Percentiles rank a stretch among this genome's conserved stretches.
Evolutionary conservation across 2,797 vertebrate genomes (phyloP).

Genomic region (Sphenopsis melanotis): DNA sequence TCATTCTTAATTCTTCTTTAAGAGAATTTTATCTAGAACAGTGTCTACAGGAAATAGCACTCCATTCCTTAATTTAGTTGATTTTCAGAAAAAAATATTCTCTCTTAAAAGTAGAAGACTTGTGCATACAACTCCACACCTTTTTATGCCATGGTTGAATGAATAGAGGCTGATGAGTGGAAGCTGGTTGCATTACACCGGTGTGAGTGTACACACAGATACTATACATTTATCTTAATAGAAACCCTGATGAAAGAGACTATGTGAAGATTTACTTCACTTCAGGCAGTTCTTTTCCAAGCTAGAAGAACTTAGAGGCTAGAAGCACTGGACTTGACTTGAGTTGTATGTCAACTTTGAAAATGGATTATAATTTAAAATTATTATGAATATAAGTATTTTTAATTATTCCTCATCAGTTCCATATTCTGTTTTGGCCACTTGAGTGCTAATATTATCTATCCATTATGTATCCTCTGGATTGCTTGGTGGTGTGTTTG

Average conservation of each 20-base stretch:
- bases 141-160: background rate
- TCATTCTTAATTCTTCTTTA: background rate
- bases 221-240: fast-evolving
- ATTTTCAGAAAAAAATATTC: background rate
- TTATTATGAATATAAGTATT: background rate
- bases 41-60: background rate
- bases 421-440: background rate
- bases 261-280: background rate
- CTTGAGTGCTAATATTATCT: background rate
- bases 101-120: background rate
- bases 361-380: background rate
- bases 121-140: background rate
- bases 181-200: background rate
- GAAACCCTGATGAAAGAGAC: background rate
- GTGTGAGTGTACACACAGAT: background rate
- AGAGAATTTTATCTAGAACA: background rate
- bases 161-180: background rate
- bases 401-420: background rate
- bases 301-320: background rate
- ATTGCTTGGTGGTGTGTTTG: background rate
- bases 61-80: background rate
- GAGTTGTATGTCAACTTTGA: background rate
- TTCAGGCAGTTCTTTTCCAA: background rate
- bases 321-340: background rate
- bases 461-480: background rate